phyloP scores from a whole-genome alignment of 2,888 invertebrate species.

The Zootermopsis nevadensis region DNA sequence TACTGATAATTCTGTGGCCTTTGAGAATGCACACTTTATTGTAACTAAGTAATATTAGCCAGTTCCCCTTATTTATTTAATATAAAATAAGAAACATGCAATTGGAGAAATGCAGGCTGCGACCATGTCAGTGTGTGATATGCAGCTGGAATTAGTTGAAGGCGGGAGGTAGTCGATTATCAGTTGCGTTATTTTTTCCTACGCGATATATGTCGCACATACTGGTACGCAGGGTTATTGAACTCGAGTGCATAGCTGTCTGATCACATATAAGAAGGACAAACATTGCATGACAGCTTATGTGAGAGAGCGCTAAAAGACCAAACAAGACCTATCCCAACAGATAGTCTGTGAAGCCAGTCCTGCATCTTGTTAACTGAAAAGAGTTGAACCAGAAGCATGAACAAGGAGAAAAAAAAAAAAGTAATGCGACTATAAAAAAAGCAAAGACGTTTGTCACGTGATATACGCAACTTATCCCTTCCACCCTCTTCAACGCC shows the following conservation, averaged over 20 bases:
- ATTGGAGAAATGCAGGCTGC: no score
- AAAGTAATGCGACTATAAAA: slow-evolving; percentile 35
- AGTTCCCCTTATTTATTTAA: no score
- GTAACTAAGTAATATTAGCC: no score
- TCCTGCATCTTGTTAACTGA: slow-evolving; percentile 41
- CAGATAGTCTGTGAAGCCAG: slow-evolving; percentile 29
- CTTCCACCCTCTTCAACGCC: slow-evolving; percentile 24
- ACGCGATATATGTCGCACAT: background rate
- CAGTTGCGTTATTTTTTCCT: slow-evolving; percentile 19
- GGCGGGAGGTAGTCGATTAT: background rate
- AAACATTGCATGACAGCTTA: slow-evolving; percentile 38
- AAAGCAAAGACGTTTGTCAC: slow-evolving; percentile 46
- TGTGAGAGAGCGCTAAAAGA: slow-evolving; percentile 8
- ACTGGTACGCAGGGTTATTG: slow-evolving; percentile 22
- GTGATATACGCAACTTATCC: slow-evolving; percentile 44
- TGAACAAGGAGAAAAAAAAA: slow-evolving; percentile 36
- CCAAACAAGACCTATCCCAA: slow-evolving; percentile 43
- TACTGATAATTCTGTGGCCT: no score
- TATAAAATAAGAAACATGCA: no score
- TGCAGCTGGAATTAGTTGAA: background rate
- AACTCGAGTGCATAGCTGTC: slow-evolving; percentile 22
- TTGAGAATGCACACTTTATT: no score
- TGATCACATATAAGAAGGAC: slow-evolving; percentile 36
- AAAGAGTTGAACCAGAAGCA: slow-evolving; percentile 17
- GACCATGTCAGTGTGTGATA: no score